Conservation (phyloP, 1,140 invertebrate genomes). For the Nephotettix cincticeps region DNA sequence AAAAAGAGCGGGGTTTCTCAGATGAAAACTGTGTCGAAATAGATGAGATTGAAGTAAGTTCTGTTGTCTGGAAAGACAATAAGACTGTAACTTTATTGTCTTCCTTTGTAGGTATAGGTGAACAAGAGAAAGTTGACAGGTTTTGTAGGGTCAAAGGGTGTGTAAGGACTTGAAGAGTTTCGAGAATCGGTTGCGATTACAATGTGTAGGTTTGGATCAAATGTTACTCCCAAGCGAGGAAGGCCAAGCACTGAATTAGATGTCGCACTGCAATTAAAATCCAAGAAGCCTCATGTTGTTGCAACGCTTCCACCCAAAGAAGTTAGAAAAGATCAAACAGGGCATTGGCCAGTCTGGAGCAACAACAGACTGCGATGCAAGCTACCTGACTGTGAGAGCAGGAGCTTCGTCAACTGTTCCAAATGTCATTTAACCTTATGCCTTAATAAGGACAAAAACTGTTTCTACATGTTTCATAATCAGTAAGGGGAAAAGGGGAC, state of each 20-base stretch:
- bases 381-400: background rate
- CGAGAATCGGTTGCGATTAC: background rate
- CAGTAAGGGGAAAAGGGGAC: background rate
- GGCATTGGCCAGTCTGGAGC: background rate
- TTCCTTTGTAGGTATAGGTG: constrained; percentile 40
- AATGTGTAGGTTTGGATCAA: background rate
- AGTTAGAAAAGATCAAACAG: background rate
- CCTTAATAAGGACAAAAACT: background rate
- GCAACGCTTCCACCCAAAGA: background rate
- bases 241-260: background rate
- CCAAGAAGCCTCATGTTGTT: background rate
- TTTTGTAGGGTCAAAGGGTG: background rate
- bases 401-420: background rate
- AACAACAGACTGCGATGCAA: background rate
- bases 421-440: background rate
- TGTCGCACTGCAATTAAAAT: background rate
- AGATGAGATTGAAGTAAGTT: constrained; percentile 25
- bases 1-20: constrained; percentile 5
- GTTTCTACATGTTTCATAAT: background rate
- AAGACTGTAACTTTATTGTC: constrained; percentile 44
- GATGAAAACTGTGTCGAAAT: background rate
- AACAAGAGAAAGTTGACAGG: constrained; percentile 37
- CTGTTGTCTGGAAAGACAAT: constrained; percentile 44
- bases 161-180: background rate
- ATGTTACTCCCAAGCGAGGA: background rate